phyloP scores from a whole-genome alignment of 2,888 invertebrate species.

The Epirrita christyi region DNA sequence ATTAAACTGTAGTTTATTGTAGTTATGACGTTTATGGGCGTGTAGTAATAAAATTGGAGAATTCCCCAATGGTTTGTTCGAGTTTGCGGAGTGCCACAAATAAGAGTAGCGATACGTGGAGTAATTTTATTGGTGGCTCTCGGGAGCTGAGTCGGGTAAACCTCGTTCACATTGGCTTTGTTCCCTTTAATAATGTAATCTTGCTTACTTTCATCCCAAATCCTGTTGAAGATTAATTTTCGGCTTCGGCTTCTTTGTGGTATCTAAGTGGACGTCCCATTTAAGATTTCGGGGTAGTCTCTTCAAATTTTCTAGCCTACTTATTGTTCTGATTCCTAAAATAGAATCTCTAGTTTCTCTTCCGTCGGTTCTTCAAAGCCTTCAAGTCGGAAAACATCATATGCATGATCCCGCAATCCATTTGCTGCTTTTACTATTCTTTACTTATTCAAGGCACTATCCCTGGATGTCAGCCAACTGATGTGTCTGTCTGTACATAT shows the following conservation, averaged over 20 bases:
- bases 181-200: conserved; percentile 64
- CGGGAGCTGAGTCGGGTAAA: conserved; percentile 61
- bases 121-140: conserved; percentile 70
- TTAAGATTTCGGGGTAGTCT: no score
- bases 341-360: background rate
- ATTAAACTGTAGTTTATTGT: conserved; percentile 39
- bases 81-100: conserved; percentile 67
- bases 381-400: conserved; percentile 9
- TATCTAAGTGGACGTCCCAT: background rate
- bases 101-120: conserved; percentile 62
- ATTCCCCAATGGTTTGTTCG: conserved; percentile 65
- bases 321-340: background rate
- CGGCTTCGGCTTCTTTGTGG: conserved; percentile 13
- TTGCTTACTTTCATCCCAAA: conserved; percentile 35
- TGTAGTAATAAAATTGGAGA: conserved; percentile 63
- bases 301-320: background rate
- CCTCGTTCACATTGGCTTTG: conserved; percentile 63
- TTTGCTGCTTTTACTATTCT: conserved; percentile 26
- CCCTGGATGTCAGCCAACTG: conserved; percentile 31
- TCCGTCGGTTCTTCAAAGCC: conserved; percentile 8
- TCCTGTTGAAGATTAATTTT: conserved; percentile 26
- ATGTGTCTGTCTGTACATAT: conserved; percentile 20
- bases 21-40: conserved; percentile 52
- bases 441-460: conserved; percentile 32
- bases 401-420: conserved; percentile 23